phyloP scores from a whole-genome alignment of 1,140 invertebrate species.

The Diploscapter pachys region DNA sequence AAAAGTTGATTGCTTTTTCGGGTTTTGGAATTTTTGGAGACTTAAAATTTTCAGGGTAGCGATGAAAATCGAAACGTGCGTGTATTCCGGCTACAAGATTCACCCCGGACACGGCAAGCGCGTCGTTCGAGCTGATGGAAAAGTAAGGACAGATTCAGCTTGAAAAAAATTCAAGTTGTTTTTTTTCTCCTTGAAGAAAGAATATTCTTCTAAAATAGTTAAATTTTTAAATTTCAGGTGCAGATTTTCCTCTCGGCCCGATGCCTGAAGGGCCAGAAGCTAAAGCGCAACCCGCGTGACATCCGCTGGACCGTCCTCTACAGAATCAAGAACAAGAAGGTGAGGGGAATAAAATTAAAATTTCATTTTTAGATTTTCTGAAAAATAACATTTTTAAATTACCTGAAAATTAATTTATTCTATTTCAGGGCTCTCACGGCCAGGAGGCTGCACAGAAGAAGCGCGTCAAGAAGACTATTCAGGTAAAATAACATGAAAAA shows the following conservation, averaged over 20 bases:
- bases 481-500: too few species aligned
- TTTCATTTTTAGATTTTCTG: too few species aligned
- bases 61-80: conserved; percentile 91
- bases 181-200: too few species aligned
- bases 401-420: conserved; percentile 18
- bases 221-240: conserved; percentile 65
- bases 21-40: too few species aligned
- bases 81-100: conserved; percentile 98
- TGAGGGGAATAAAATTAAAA: conserved; percentile 57
- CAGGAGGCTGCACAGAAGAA: conserved; percentile 89
- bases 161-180: not conserved
- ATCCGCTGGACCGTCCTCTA: conserved; percentile 99
- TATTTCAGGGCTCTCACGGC: conserved; percentile 53
- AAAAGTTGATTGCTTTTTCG: too few species aligned
- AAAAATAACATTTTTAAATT: too few species aligned
- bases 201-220: too few species aligned
- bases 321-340: conserved; percentile 98
- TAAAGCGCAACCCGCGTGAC: conserved; percentile 97
- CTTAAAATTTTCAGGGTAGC: not conserved
- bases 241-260: conserved; percentile 95
- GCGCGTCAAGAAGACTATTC: conserved; percentile 85
- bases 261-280: conserved; percentile 81
- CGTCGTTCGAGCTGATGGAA: conserved; percentile 95
- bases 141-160: conserved; percentile 69
- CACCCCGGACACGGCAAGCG: conserved; percentile 99